Evolutionary conservation across 1,140 invertebrate genomes (phyloP).

Genomic region (Drosophila triauraria): DNA sequence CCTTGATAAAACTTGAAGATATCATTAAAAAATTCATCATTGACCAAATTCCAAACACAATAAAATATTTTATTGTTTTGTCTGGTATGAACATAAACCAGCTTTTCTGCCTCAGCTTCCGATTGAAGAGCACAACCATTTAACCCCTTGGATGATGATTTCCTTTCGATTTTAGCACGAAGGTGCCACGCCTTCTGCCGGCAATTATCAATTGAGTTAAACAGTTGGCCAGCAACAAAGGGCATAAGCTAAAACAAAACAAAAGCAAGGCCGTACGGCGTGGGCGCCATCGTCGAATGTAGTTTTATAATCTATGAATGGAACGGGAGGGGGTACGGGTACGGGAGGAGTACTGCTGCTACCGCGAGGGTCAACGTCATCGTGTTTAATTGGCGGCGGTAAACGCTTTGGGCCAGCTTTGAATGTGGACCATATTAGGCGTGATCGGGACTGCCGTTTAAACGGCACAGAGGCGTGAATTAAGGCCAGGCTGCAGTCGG

Average conservation of each 20-base stretch:
- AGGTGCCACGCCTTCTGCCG: constrained; percentile 19
- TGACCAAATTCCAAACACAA: constrained; percentile 1
- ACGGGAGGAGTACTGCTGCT: too few species aligned
- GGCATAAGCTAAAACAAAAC: background rate
- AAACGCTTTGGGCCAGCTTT: constrained; percentile 48
- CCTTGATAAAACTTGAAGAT: background rate
- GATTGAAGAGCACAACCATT: constrained; percentile 11
- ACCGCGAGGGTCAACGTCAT: constrained; percentile 72
- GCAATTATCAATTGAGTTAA: constrained; percentile 51
- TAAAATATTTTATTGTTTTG: constrained; percentile 6
- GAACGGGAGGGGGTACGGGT: constrained; percentile 3
- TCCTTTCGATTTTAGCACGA: constrained; percentile 32
- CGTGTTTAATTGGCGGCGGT: constrained; percentile 48
- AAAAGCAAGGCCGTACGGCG: constrained; percentile 35
- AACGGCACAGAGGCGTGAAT: constrained; percentile 67
- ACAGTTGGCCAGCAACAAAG: constrained; percentile 24
- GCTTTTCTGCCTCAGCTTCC: constrained; percentile 6
- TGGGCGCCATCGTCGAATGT: constrained; percentile 25
- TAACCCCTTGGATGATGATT: constrained; percentile 23
- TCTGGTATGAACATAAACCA: background rate
- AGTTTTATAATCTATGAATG: constrained; percentile 30
- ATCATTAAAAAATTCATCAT: constrained; percentile 11
- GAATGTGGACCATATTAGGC: constrained; percentile 65
- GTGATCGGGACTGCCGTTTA: constrained; percentile 60
- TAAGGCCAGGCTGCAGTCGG: constrained; percentile 67